A percentile compares a stretch with the other conserved stretches of the same genome.
Evolutionary conservation across 2,888 invertebrate genomes (phyloP).

Genomic region (Phengaris arion): DNA sequence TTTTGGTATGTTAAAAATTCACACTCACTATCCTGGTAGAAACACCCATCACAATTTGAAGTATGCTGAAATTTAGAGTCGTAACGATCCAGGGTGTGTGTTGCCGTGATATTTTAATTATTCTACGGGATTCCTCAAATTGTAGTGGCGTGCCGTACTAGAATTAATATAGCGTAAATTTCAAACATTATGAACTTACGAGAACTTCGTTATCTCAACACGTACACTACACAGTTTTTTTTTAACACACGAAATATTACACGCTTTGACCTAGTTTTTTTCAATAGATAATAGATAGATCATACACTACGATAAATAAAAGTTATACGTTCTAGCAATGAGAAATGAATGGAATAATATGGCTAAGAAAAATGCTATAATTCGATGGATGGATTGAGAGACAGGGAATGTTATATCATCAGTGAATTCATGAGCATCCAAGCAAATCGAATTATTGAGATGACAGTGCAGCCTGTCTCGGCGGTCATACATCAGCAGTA

Average conservation of each 20-base stretch:
- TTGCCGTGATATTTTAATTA: constrained; percentile 29
- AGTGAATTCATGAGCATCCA: constrained; percentile 33
- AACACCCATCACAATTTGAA: constrained; percentile 28
- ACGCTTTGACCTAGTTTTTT: background rate
- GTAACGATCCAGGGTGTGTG: constrained; percentile 24
- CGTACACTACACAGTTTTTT: background rate
- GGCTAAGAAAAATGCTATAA: background rate
- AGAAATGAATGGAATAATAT: background rate
- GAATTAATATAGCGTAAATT: constrained; percentile 21
- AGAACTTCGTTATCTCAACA: constrained; percentile 1
- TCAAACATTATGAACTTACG: constrained; percentile 4
- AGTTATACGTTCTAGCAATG: background rate
- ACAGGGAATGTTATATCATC: constrained; percentile 16
- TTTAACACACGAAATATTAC: background rate
- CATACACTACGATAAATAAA: background rate
- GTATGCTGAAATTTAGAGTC: constrained; percentile 25
- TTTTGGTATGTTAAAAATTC: constrained; percentile 23
- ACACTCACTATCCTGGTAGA: constrained; percentile 21
- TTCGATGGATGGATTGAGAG: background rate
- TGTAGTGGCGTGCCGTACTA: constrained; percentile 21
- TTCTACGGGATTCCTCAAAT: constrained; percentile 22
- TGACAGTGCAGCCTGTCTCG: constrained; percentile 35
- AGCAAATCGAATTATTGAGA: constrained; percentile 36
- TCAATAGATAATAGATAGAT: background rate
- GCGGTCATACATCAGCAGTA: constrained; percentile 28